phyloP scores from a whole-genome alignment of 1,140 invertebrate species.

The Neotoxoptera formosana region DNA sequence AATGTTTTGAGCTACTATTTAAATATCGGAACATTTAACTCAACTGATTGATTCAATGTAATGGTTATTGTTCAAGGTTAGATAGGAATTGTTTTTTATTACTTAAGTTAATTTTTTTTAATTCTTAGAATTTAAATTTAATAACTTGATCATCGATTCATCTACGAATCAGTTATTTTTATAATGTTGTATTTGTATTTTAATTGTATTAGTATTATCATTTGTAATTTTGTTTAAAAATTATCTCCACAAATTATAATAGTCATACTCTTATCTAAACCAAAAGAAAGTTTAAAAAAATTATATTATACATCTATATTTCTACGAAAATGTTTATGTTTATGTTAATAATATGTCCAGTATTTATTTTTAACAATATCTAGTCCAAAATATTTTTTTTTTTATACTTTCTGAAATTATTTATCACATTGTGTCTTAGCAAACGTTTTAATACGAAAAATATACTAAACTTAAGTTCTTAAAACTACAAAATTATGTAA shows the following conservation, averaged over 20 bases:
- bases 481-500: not conserved
- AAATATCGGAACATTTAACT: not conserved
- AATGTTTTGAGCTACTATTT: not conserved
- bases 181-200: not conserved
- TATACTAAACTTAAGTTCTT: not conserved
- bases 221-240: conserved; percentile 9
- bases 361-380: not conserved
- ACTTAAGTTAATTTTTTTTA: conserved; percentile 20
- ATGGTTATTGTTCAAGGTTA: conserved; percentile 26
- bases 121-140: conserved; percentile 24
- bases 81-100: conserved; percentile 13
- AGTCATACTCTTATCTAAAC: not conserved
- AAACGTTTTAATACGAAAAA: not conserved
- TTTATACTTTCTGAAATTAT: not conserved
- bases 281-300: not conserved
- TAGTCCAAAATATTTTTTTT: not conserved
- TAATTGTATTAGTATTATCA: not conserved
- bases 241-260: not conserved
- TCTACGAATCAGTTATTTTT: not conserved
- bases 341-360: not conserved
- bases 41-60: not conserved
- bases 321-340: too few relatives aligned
- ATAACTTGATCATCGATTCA: not conserved
- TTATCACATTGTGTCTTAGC: not conserved
- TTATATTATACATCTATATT: not conserved